phyloP scores from a whole-genome alignment of 2,888 invertebrate genomes.

The Mesoligia furuncula region DNA sequence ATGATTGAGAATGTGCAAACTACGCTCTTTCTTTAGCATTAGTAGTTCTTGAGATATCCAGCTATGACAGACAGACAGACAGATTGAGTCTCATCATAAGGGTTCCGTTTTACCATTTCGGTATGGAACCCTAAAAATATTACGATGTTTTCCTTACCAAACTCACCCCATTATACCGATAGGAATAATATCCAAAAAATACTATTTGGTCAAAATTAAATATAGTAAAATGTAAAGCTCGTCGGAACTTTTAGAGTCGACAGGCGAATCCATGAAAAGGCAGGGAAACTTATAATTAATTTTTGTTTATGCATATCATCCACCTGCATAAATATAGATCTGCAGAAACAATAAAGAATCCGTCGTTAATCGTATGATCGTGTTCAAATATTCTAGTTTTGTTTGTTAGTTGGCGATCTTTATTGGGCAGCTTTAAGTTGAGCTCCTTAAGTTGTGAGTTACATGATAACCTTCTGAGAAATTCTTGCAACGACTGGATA shows the following conservation, averaged over 20 bases:
- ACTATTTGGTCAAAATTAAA: neutral
- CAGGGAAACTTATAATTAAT: neutral
- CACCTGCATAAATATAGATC: neutral
- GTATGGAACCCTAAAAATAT: too few relatives aligned
- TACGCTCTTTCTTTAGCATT: too few relatives aligned
- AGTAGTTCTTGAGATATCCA: too few relatives aligned
- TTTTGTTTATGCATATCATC: neutral
- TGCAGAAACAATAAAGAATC: neutral
- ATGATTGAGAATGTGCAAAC: too few relatives aligned
- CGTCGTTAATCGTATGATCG: neutral
- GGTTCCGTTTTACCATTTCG: too few relatives aligned
- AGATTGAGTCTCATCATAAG: too few relatives aligned
- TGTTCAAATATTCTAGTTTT: slow-evolving; percentile 9
- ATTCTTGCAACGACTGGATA: neutral
- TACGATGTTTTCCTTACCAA: neutral
- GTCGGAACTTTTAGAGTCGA: neutral
- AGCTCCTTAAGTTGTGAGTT: neutral
- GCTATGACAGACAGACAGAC: too few relatives aligned
- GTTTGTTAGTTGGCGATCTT: neutral
- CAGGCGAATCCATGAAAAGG: neutral
- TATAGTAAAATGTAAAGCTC: neutral
- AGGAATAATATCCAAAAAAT: neutral
- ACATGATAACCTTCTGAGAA: neutral
- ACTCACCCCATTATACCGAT: neutral
- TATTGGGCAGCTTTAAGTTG: neutral